Conservation (phyloP, 1,140 invertebrate genomes). For the Microplitis demolitor region DNA sequence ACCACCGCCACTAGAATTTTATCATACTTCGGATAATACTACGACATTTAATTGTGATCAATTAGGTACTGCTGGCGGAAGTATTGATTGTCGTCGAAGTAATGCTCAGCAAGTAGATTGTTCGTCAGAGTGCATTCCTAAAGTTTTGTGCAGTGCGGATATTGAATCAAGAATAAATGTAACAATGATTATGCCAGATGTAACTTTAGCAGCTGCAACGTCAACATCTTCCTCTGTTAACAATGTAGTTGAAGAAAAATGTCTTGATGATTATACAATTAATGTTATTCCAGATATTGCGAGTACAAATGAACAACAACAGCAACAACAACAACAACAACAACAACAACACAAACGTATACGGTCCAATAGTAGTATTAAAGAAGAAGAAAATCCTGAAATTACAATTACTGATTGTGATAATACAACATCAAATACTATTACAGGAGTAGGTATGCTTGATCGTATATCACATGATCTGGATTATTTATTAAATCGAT, state of each 20-base stretch:
- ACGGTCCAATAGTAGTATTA: too few relatives aligned
- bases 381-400: constrained; percentile 51
- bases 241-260: constrained; percentile 25
- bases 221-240: constrained; percentile 7
- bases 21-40: not conserved
- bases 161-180: constrained; percentile 49
- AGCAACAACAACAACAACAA: too few relatives aligned
- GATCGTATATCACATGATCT: constrained; percentile 76
- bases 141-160: constrained; percentile 52
- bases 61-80: not conserved
- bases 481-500: constrained; percentile 75
- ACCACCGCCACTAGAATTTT: not conserved
- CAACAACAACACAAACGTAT: too few relatives aligned
- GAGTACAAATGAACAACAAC: constrained; percentile 45
- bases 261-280: constrained; percentile 33
- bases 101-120: not conserved
- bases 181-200: constrained; percentile 50
- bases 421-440: constrained; percentile 34
- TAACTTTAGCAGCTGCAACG: constrained; percentile 54
- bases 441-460: constrained; percentile 61
- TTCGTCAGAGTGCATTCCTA: constrained; percentile 37
- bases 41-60: too few relatives aligned
- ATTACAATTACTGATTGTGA: constrained; percentile 43
- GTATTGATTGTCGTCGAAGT: not conserved
- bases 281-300: constrained; percentile 55